Conservation (phyloP, 2,113 vertebrate species). For the Plecotus auritus region DNA sequence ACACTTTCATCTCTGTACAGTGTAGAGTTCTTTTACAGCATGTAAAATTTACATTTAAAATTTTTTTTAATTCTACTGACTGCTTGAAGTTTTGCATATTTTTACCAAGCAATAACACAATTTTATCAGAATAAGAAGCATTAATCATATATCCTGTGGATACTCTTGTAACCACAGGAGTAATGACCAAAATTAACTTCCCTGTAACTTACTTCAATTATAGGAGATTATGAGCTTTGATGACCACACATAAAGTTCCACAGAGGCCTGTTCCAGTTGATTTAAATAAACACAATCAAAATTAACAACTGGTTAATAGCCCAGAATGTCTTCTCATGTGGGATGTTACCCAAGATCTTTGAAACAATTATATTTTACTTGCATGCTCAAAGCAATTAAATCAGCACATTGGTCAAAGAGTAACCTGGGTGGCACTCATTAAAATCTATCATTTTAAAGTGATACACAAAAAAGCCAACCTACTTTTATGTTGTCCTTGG, state of each 20-base stretch:
- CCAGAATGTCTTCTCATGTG: slow-evolving; percentile 73
- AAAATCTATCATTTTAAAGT: slow-evolving; percentile 62
- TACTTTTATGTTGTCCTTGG: background rate
- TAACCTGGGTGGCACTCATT: slow-evolving; percentile 63
- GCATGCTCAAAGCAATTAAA: slow-evolving; percentile 61
- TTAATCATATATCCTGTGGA: slow-evolving; percentile 84
- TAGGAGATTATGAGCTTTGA: slow-evolving; percentile 79
- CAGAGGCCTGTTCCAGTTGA: slow-evolving; percentile 69
- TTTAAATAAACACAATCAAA: slow-evolving; percentile 84
- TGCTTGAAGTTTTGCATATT: slow-evolving; percentile 83
- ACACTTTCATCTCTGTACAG: slow-evolving; percentile 85
- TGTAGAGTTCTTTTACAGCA: slow-evolving; percentile 73
- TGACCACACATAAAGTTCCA: slow-evolving; percentile 80
- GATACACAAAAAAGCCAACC: slow-evolving; percentile 21
- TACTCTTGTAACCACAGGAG: slow-evolving; percentile 84
- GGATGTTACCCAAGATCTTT: slow-evolving; percentile 82
- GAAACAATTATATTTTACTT: slow-evolving; percentile 71
- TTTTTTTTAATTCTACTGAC: slow-evolving; percentile 72
- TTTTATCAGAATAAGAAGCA: slow-evolving; percentile 74
- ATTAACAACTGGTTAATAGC: slow-evolving; percentile 79
- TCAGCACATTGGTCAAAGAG: slow-evolving; percentile 49
- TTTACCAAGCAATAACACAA: slow-evolving; percentile 77
- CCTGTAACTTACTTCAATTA: slow-evolving; percentile 77
- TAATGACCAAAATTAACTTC: slow-evolving; percentile 83
- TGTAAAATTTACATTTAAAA: slow-evolving; percentile 68